Evolutionary conservation across 35 echinoderm and acorn worm species (phyloP).

Genomic region (Nesometra sesokonis): DNA sequence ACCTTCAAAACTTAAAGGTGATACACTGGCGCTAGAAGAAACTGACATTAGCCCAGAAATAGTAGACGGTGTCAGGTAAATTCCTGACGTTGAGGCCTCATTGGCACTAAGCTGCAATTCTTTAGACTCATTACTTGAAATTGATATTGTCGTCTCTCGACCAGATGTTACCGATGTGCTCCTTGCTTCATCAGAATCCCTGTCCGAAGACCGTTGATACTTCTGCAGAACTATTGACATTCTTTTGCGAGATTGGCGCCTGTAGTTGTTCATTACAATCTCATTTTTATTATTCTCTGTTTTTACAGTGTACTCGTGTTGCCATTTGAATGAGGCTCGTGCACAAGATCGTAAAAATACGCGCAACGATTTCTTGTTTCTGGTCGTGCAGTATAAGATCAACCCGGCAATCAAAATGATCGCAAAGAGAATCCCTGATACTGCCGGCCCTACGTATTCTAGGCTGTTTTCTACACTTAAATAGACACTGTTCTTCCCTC

Average conservation of each 20-base stretch:
- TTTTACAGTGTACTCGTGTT: not conserved
- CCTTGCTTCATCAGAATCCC: not conserved
- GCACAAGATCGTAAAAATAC: not conserved
- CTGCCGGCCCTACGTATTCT: not conserved
- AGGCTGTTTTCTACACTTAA: not conserved
- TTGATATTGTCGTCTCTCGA: not conserved
- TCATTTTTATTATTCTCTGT: not conserved
- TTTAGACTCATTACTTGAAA: not conserved
- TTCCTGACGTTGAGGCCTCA: not conserved
- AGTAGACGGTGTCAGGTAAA: not conserved
- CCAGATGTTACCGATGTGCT: not conserved
- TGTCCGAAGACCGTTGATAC: not conserved
- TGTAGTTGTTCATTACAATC: not conserved
- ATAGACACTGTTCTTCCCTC: not conserved
- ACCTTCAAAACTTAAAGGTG: not conserved
- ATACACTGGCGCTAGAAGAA: not conserved
- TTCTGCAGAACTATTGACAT: not conserved
- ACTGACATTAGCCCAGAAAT: not conserved
- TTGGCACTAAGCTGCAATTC: not conserved
- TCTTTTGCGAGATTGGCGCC: not conserved
- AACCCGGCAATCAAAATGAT: not conserved
- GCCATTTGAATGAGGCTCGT: not conserved
- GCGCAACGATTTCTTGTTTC: not conserved
- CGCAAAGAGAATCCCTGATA: not conserved
- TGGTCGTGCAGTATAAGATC: not conserved